Percentiles rank a stretch among this genome's conserved stretches.
Conservation (phyloP, 2,797 vertebrate genomes). For the Antennarius maculatus region DNA sequence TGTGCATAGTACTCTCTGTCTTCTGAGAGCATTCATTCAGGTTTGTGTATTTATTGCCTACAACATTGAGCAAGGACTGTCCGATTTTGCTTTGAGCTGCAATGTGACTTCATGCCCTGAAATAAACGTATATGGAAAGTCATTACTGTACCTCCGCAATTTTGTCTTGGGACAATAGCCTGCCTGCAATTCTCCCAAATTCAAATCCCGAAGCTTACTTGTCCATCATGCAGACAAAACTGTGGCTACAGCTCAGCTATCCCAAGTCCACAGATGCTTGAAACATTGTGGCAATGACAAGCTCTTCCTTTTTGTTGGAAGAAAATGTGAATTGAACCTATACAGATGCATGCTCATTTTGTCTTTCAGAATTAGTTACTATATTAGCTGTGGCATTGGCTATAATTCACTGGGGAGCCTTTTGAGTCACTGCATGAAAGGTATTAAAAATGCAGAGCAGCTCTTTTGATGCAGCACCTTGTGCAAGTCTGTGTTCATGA, state of each 20-base stretch:
- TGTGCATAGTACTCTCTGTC: constrained; percentile 10
- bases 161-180: constrained; percentile 59
- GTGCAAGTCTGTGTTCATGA: not conserved
- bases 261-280: constrained; percentile 30
- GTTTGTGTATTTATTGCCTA: constrained; percentile 40
- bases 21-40: not conserved
- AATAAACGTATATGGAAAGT: constrained; percentile 32
- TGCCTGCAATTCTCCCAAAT: constrained; percentile 53
- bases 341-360: constrained; percentile 16
- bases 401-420: constrained; percentile 3
- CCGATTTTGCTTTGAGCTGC: constrained; percentile 30
- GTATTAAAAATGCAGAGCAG: constrained; percentile 22
- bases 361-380: constrained; percentile 21
- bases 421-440: constrained; percentile 8
- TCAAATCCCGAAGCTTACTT: constrained; percentile 59
- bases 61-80: constrained; percentile 66
- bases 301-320: constrained; percentile 1
- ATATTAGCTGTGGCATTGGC: not conserved
- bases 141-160: constrained; percentile 28
- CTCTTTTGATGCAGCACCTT: constrained; percentile 14
- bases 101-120: constrained; percentile 43
- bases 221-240: constrained; percentile 49
- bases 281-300: constrained; percentile 8
- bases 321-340: constrained; percentile 1
- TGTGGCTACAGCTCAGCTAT: constrained; percentile 24